Evolutionary conservation across 1,140 invertebrate genomes (phyloP).

Genomic region (Lerema accius): DNA sequence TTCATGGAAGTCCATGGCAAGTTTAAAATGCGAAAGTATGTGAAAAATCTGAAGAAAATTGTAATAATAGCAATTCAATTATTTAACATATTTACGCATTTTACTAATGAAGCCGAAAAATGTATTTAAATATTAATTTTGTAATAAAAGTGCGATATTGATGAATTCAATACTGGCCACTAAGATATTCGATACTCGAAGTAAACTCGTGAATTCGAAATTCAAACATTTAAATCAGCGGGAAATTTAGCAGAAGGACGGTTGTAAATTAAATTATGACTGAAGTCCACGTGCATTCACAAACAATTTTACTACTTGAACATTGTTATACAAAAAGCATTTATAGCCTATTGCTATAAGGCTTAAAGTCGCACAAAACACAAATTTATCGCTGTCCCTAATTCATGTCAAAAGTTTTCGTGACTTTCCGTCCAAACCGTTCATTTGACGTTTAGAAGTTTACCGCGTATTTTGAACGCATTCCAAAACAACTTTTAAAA

Average conservation of each 20-base stretch:
- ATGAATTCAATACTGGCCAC: no score
- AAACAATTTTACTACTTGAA: constrained; percentile 10
- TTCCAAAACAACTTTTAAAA: constrained; percentile 3
- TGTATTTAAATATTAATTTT: no score
- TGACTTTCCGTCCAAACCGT: constrained; percentile 24
- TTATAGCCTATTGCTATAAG: neutral
- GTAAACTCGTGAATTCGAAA: neutral
- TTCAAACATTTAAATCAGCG: neutral
- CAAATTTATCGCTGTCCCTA: neutral
- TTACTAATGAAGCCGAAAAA: no score
- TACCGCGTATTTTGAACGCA: neutral
- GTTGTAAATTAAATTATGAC: constrained; percentile 9
- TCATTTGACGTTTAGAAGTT: constrained; percentile 21
- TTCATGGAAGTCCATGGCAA: no score
- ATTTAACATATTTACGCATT: no score
- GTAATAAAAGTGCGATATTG: no score
- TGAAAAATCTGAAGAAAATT: no score
- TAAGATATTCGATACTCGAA: no score
- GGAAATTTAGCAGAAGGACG: constrained; percentile 2
- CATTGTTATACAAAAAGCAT: neutral
- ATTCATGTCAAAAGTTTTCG: constrained; percentile 27
- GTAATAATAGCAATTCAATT: no score
- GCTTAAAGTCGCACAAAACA: neutral
- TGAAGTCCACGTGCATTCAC: neutral
- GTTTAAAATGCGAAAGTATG: no score